Evolutionary conservation across 2,113 vertebrate species (phyloP).

Genomic region (Tragelaphus buxtoni): DNA sequence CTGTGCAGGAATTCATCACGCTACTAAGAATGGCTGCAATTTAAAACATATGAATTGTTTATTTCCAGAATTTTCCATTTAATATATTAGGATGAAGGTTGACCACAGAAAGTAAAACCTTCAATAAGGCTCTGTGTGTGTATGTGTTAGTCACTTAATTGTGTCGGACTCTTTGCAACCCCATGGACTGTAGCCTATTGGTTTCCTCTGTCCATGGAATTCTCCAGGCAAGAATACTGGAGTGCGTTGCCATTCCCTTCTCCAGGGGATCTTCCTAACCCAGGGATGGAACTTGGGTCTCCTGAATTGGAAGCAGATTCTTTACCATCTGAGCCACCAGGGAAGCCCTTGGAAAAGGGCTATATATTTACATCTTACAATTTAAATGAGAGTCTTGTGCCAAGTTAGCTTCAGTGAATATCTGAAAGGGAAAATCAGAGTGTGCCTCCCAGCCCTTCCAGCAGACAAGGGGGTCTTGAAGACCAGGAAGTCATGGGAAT

Average conservation of each 20-base stretch:
- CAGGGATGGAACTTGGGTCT: neutral
- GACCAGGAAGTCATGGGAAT: neutral
- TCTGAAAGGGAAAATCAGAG: neutral
- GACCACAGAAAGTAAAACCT: neutral
- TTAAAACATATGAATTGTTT: neutral
- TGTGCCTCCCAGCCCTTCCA: neutral
- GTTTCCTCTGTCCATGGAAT: neutral
- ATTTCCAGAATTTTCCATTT: neutral
- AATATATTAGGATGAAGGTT: neutral
- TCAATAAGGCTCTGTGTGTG: neutral
- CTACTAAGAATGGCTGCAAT: neutral
- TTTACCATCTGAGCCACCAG: neutral
- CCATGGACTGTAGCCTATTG: neutral
- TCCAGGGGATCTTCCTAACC: neutral
- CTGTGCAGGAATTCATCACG: neutral
- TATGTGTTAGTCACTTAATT: neutral
- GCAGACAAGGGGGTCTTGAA: neutral
- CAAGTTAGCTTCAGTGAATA: neutral
- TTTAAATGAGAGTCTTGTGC: neutral
- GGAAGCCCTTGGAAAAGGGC: neutral
- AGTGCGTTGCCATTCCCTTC: neutral
- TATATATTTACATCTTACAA: neutral
- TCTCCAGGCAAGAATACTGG: neutral
- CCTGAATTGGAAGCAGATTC: neutral
- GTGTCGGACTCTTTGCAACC: neutral